Conservation (phyloP, 2,113 vertebrate species). For the Okapia johnstoni region DNA sequence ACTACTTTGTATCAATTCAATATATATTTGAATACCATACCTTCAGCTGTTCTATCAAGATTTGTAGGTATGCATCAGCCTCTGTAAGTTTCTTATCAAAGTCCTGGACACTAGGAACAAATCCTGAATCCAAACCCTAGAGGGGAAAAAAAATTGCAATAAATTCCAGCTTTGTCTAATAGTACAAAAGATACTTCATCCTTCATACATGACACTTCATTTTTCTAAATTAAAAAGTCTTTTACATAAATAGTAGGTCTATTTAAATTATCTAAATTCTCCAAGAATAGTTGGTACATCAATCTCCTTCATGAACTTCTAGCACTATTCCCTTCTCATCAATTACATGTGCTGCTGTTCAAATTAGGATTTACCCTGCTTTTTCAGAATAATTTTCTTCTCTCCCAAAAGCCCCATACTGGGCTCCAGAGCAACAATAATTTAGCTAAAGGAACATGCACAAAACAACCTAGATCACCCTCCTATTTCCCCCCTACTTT, state of each 20-base stretch:
- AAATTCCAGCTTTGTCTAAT: not conserved
- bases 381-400: not conserved
- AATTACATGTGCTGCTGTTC: not conserved
- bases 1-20: not conserved
- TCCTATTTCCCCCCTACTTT: not conserved
- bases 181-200: not conserved
- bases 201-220: not conserved
- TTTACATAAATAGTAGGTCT: constrained; percentile 3
- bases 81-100: constrained; percentile 99
- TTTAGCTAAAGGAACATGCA: constrained; percentile 2
- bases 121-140: constrained; percentile 95
- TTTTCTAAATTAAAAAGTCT: constrained; percentile 9
- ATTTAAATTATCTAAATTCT: constrained; percentile 19
- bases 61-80: constrained; percentile 98
- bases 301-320: not conserved
- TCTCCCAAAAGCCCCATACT: not conserved
- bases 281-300: not conserved
- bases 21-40: constrained; percentile 75
- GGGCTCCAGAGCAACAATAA: not conserved
- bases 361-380: not conserved
- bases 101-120: constrained; percentile 97
- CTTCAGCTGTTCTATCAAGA: constrained; percentile 98
- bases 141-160: constrained; percentile 43
- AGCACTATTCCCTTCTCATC: not conserved
- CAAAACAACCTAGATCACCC: not conserved